Conservation (phyloP, 2,797 vertebrate genomes). For the Nasua narica region DNA sequence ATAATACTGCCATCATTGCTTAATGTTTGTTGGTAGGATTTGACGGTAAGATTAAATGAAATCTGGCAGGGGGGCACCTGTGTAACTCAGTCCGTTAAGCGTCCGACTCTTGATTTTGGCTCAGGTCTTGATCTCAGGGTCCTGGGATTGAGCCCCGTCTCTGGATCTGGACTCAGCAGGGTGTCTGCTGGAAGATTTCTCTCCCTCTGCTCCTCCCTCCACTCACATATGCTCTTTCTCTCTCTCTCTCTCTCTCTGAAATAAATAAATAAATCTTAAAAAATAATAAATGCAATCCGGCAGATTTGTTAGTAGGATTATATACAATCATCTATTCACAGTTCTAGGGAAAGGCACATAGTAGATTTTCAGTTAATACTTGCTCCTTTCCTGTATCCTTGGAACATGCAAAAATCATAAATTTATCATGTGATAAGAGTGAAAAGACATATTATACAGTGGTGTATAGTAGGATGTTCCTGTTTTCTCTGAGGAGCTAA, state of each 20-base stretch:
- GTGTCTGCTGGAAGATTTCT: neutral
- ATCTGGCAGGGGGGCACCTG: neutral
- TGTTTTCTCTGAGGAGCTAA: neutral
- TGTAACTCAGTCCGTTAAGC: neutral
- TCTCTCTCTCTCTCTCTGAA: neutral
- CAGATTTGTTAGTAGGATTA: neutral
- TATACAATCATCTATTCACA: neutral
- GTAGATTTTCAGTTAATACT: neutral
- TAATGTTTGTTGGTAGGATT: neutral
- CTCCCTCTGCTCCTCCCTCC: neutral
- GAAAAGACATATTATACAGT: neutral
- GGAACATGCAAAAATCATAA: neutral
- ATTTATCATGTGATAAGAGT: neutral
- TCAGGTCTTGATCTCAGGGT: neutral
- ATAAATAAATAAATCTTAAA: neutral
- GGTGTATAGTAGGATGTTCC: neutral
- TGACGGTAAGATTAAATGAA: neutral
- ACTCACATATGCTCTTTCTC: neutral
- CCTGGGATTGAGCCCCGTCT: neutral
- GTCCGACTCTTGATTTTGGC: neutral
- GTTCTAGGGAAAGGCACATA: neutral
- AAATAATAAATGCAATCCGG: neutral
- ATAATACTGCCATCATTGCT: neutral
- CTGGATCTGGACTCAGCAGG: neutral
- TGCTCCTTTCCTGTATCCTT: neutral